Base-by-base conservation (phyloP, 2,113 vertebrate genomes). In the Lepus timidus region DNA sequence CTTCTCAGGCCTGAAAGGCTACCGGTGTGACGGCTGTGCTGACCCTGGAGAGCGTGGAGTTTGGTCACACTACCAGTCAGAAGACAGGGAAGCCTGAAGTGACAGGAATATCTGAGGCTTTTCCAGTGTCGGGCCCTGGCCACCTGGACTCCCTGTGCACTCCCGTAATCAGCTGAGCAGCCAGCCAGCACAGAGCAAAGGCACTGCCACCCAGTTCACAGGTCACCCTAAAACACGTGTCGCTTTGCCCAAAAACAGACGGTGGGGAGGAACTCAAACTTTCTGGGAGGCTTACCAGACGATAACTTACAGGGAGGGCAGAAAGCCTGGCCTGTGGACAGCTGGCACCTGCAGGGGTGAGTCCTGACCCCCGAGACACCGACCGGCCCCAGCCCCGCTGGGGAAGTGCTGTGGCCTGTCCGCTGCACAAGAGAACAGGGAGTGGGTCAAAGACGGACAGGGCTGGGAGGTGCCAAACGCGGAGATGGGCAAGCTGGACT, bases 401-500 rank as follows among this genome's bases (percentile, higher is more conserved):
- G 55, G 55, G 14, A 58, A 58, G 55, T 58, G 55, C 55, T 58
- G 5, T 58, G 55, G 55, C 19, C 55, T 19, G 44, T 44, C 55
- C 19, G 55, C 4, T 19, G 19, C 19, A 58, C 14, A 58, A 58
- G 55, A 58, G 55, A 17, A 19, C 55, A 58, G 55, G 55, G 19
- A 19, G 55, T 19, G 19, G 19, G 6, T 0, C 1, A 36, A 85
- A 55, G 8, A 39, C 39, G 4, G 12, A 51, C 13, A 0, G 3
- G 17, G 51, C 73, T 31, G 10, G 3, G 65, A 39, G 58, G 0
- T 6, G 61, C 52, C 9, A 58, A 49, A 4, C 0, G 2, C 90
- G 3, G 0, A 0, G 29, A 27, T 0, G 55, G 17, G 65, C 17
- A n/a, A 27, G 0, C 0, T 9, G 44, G 36, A 44, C 3, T 84